Conservation (phyloP, 2,888 invertebrate species). For the Metacarcinus magister region DNA sequence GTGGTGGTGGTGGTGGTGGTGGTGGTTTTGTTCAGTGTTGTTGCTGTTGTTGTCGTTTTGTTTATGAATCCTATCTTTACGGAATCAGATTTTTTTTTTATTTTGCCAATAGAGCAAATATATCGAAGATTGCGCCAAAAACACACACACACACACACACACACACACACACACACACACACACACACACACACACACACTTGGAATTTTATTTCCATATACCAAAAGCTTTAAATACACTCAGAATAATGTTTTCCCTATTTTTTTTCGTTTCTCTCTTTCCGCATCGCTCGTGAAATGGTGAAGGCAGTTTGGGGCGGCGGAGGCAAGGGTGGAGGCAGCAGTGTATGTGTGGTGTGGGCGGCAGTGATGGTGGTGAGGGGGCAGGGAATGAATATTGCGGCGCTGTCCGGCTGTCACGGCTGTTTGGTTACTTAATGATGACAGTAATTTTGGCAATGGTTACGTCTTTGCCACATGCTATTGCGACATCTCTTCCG, state of each 20-base stretch:
- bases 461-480: neutral
- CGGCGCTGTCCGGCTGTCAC: neutral
- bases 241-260: neutral
- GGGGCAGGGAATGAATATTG: neutral
- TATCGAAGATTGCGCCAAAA: neutral
- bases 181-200: neutral
- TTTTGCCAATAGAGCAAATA: neutral
- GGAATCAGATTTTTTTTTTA: neutral
- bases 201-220: neutral
- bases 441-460: constrained; percentile 37
- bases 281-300: neutral
- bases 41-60: neutral
- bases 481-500: constrained; percentile 12
- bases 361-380: neutral
- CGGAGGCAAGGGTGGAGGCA: neutral
- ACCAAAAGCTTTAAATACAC: neutral
- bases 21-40: neutral
- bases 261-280: neutral
- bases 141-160: constrained; percentile 41
- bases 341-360: neutral
- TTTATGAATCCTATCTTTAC: neutral
- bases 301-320: neutral
- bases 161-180: constrained; percentile 40
- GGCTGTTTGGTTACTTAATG: constrained; percentile 21
- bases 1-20: constrained; percentile 20